A percentile compares a stretch with the other conserved stretches of the same genome.
phyloP scores from a whole-genome alignment of 2,888 invertebrate species.

The Agrochola lychnidis region DNA sequence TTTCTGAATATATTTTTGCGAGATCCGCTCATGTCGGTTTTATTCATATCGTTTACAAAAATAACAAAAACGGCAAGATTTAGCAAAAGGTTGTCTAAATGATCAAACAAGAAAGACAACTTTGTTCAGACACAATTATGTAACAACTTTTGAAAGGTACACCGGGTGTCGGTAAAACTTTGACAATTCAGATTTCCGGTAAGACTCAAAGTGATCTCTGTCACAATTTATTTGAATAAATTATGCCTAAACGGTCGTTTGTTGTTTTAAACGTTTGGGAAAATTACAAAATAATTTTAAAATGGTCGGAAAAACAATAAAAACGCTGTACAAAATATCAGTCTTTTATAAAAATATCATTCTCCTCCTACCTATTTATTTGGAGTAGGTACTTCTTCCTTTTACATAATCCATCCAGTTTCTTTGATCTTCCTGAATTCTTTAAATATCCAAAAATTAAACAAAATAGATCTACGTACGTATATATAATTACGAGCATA shows the following conservation, averaged over 20 bases:
- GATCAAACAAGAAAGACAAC: constrained; percentile 13
- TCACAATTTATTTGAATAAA: constrained; percentile 30
- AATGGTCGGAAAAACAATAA: not conserved
- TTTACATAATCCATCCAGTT: not conserved
- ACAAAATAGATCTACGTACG: too few relatives aligned
- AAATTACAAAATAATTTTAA: constrained; percentile 5
- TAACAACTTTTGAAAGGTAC: constrained; percentile 40
- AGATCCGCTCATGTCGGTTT: not conserved
- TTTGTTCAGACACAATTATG: constrained; percentile 35
- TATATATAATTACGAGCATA: too few relatives aligned
- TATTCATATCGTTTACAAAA: not conserved
- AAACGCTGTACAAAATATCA: not conserved
- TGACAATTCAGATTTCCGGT: constrained; percentile 39
- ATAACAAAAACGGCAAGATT: not conserved
- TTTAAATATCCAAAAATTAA: too few relatives aligned
- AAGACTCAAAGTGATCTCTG: constrained; percentile 28
- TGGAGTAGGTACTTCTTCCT: not conserved
- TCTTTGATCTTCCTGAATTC: not conserved
- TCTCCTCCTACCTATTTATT: not conserved
- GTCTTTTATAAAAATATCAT: not conserved
- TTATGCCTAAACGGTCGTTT: constrained; percentile 1
- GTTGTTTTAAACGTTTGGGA: not conserved
- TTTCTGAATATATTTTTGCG: not conserved
- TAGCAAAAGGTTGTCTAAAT: constrained; percentile 13
- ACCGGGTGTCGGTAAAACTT: constrained; percentile 45